Conservation (phyloP, 2,888 invertebrate genomes). For the Cephus pygmeus region DNA sequence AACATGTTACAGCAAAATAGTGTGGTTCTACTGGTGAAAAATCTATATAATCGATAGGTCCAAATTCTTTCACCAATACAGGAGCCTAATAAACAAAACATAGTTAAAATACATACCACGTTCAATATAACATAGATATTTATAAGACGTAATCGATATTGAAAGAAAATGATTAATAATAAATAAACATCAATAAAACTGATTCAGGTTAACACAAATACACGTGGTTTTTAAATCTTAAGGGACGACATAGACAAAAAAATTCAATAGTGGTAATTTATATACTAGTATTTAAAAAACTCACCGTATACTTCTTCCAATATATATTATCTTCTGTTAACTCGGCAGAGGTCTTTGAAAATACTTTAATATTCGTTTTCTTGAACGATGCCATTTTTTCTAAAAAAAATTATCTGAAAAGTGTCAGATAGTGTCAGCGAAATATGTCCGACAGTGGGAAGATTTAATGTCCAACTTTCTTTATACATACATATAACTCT, state of each 20-base stretch:
- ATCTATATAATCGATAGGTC: slow-evolving; percentile 90
- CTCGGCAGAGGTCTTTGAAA: slow-evolving; percentile 74
- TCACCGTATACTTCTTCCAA: slow-evolving; percentile 90
- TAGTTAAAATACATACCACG: slow-evolving; percentile 2
- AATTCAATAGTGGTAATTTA: background rate
- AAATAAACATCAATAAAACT: background rate
- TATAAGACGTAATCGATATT: background rate
- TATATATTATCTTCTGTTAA: slow-evolving; percentile 83
- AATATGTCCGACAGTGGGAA: background rate
- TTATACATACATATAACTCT: background rate
- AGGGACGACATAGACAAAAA: background rate
- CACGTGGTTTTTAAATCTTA: background rate
- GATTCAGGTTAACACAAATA: background rate
- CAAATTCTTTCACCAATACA: slow-evolving; percentile 91
- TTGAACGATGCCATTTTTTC: slow-evolving; percentile 73
- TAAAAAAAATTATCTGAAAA: background rate
- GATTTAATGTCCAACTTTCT: background rate
- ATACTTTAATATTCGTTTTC: slow-evolving; percentile 77
- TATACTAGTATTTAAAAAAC: slow-evolving; percentile 39
- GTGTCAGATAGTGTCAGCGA: background rate
- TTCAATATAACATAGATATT: background rate
- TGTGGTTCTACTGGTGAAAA: slow-evolving; percentile 90
- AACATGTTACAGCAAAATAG: slow-evolving; percentile 93
- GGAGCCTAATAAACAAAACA: slow-evolving; percentile 72
- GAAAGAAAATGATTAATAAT: background rate